Base-by-base conservation (phyloP, 35 echinoderm and acorn worm species). In the Ophiothrix spiculata region DNA sequence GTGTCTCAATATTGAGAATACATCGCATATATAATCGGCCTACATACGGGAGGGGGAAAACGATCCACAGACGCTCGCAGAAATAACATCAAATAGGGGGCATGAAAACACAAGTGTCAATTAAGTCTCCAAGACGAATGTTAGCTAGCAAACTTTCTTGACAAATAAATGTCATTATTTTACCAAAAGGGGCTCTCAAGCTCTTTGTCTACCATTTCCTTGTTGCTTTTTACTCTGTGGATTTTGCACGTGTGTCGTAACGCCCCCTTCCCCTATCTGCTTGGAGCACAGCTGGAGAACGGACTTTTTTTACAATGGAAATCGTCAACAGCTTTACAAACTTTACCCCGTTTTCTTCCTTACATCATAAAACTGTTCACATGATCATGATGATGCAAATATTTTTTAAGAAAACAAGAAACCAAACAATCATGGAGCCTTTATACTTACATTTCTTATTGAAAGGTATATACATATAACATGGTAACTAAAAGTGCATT, bases 381-480 rank as follows among this genome's bases (percentile, higher is more conserved):
- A n/a, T n/a, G n/a, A n/a, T n/a, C 23, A 12, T 15, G 16, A 25
- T n/a, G 60, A 28, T 69, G 60, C 60, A 69, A 69, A 69, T 69
- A 69, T 69, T 69, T 25, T 69, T 69, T 69, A 28, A 69, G 60
- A 69, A 4, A 69, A 69, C 60, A 69, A 69, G 60, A 69, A 69
- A 69, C 60, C 17, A 69, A 69, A 19, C 23, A 25, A 25, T 15
- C 29, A 25, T 69, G 60, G 29, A 69, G 60, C 60, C 3, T 10
- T 69, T 69, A 69, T n/a, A n/a, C n/a, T n/a, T n/a, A n/a, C n/a
- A n/a, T n/a, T n/a, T n/a, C n/a, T n/a, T n/a, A n/a, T n/a, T n/a
- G n/a, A n/a, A n/a, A n/a, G n/a, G n/a, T n/a, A n/a, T n/a, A n/a
- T n/a, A n/a, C n/a, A n/a, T n/a, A n/a, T n/a, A n/a, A n/a, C n/a